A percentile compares a stretch with the other conserved stretches of the same genome.
phyloP scores from a whole-genome alignment of 2,888 invertebrate genomes.

The Amblyjoppa fuscipennis region DNA sequence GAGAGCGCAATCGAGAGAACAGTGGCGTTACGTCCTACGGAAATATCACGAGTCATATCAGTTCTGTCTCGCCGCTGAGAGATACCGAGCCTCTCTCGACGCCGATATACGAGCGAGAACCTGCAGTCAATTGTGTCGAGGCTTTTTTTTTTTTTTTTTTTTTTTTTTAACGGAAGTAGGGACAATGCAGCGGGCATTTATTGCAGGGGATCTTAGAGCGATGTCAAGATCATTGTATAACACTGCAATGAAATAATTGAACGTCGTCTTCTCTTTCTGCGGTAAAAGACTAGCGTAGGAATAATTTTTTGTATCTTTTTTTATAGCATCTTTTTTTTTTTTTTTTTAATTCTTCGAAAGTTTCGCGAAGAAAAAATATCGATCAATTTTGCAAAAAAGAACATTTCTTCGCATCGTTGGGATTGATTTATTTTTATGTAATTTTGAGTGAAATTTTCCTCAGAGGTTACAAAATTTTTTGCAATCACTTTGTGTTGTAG shows the following conservation, averaged over 20 bases:
- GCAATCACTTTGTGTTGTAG: too few species aligned
- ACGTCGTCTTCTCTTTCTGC: neutral
- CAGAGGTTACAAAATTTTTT: too few species aligned
- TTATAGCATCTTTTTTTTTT: too few species aligned
- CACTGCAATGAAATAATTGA: neutral
- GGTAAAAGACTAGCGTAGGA: too few species aligned
- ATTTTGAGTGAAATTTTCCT: too few species aligned
- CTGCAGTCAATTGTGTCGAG: neutral
- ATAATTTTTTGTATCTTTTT: too few species aligned
- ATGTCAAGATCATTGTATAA: conserved; percentile 4
- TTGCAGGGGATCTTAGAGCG: neutral
- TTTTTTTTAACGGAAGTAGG: neutral
- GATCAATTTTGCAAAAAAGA: too few species aligned
- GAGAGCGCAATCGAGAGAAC: conserved; percentile 1
- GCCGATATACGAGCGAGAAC: neutral
- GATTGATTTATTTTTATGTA: too few species aligned
- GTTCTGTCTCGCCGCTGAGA: conserved; percentile 39
- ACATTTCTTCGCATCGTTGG: too few species aligned
- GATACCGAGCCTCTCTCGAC: conserved; percentile 22
- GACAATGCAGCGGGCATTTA: neutral
- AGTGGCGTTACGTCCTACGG: conserved; percentile 51
- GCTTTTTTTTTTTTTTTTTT: neutral
- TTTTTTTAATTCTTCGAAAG: too few species aligned
- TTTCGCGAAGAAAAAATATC: too few species aligned
- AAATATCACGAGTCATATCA: conserved; percentile 34